A percentile compares a stretch with the other conserved stretches of the same genome.
phyloP scores from a whole-genome alignment of 2,797 vertebrate species.

The Coilia nasus region DNA sequence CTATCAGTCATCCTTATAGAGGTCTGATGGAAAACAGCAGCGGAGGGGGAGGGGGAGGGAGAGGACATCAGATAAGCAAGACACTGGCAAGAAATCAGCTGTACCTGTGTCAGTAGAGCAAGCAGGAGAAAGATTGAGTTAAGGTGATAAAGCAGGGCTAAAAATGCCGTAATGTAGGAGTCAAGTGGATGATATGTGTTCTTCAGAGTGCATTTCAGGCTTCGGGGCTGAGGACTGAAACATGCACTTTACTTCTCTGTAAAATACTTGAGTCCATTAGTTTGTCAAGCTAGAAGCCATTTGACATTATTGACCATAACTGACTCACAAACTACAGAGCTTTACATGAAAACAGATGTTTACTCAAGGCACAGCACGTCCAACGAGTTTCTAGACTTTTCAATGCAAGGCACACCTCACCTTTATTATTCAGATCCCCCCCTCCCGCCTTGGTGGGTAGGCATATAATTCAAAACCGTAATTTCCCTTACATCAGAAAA shows the following conservation, averaged over 20 bases:
- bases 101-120: constrained; percentile 19
- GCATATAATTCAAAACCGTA: neutral
- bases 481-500: neutral
- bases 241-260: neutral
- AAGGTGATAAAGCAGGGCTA: neutral
- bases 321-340: constrained; percentile 21
- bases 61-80: constrained; percentile 19
- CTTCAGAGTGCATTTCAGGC: constrained; percentile 13
- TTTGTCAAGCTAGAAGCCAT: constrained; percentile 20
- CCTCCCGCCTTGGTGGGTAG: neutral
- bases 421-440: constrained; percentile 3
- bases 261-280: constrained; percentile 23
- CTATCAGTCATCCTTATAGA: constrained; percentile 41
- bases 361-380: neutral
- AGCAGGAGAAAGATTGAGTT: neutral
- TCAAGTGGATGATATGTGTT: constrained; percentile 13
- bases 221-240: neutral
- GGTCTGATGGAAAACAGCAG: constrained; percentile 47
- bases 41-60: constrained; percentile 29
- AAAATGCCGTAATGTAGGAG: neutral
- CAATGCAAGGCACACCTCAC: constrained; percentile 16
- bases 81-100: constrained; percentile 9
- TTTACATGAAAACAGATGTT: constrained; percentile 23
- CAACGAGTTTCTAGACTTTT: neutral
- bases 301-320: constrained; percentile 26